Percentiles rank a stretch among this genome's conserved stretches.
Evolutionary conservation across 2,888 invertebrate genomes (phyloP).

Genomic region (Miltochrista miniata): DNA sequence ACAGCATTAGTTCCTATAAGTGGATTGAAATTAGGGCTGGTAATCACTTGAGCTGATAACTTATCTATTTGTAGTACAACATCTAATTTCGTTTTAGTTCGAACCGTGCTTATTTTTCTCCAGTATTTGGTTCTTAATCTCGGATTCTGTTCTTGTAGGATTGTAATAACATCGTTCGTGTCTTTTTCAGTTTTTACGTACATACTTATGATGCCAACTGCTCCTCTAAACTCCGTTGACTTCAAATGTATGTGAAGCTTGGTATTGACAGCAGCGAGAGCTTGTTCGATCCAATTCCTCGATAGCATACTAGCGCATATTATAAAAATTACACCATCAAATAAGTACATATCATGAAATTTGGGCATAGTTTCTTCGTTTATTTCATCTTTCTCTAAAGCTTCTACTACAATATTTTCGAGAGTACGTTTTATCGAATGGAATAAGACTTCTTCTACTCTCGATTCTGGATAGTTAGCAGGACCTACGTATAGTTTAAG

Average conservation of each 20-base stretch:
- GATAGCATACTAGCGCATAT: slow-evolving; percentile 62
- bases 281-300: slow-evolving; percentile 58
- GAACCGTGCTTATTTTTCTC: slow-evolving; percentile 65
- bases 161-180: slow-evolving; percentile 57
- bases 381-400: slow-evolving; percentile 37
- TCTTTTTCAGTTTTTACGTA: slow-evolving; percentile 53
- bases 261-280: slow-evolving; percentile 45
- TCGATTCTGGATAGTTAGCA: slow-evolving; percentile 63
- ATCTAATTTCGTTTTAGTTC: slow-evolving; percentile 55
- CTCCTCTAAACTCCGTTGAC: slow-evolving; percentile 72
- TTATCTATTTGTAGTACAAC: slow-evolving; percentile 72
- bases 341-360: slow-evolving; percentile 70
- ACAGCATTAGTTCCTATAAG: slow-evolving; percentile 48
- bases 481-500: slow-evolving; percentile 71
- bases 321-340: slow-evolving; percentile 74
- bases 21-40: slow-evolving; percentile 55
- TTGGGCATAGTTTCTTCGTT: slow-evolving; percentile 50
- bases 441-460: slow-evolving; percentile 64
- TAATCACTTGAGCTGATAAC: slow-evolving; percentile 70
- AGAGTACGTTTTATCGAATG: slow-evolving; percentile 59
- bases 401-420: slow-evolving; percentile 55
- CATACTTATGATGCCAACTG: slow-evolving; percentile 74
- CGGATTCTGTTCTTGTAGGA: slow-evolving; percentile 64
- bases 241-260: slow-evolving; percentile 55
- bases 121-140: slow-evolving; percentile 71